Evolutionary conservation across 2,888 invertebrate genomes (phyloP).

Genomic region (Eristalis tenax): DNA sequence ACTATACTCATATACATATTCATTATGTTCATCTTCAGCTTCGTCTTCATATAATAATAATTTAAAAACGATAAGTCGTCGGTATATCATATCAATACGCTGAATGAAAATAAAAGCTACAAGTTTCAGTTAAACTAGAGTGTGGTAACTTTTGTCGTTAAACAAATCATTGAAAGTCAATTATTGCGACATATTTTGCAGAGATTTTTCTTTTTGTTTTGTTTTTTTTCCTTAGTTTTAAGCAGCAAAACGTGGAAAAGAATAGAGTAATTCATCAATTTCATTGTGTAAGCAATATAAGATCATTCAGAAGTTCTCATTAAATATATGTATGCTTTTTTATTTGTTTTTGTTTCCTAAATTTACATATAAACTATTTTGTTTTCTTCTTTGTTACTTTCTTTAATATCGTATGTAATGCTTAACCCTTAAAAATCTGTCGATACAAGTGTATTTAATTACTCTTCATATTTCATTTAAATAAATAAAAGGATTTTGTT

Average conservation of each 20-base stretch:
- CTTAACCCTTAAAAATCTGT: slow-evolving; percentile 46
- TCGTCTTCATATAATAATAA: slow-evolving; percentile 37
- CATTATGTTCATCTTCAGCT: slow-evolving; percentile 23
- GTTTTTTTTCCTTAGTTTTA: not conserved
- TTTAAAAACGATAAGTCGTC: slow-evolving; percentile 52
- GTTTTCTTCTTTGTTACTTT: slow-evolving; percentile 20
- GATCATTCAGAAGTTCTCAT: slow-evolving; percentile 33
- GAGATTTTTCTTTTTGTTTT: slow-evolving; percentile 20
- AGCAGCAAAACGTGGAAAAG: slow-evolving; percentile 37
- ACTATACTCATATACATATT: slow-evolving; percentile 62
- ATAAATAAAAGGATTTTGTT: slow-evolving; percentile 16
- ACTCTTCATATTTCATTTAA: slow-evolving; percentile 38
- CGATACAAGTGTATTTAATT: slow-evolving; percentile 42
- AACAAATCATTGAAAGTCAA: slow-evolving; percentile 24
- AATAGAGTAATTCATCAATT: slow-evolving; percentile 24
- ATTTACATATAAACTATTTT: slow-evolving; percentile 52
- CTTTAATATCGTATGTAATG: slow-evolving; percentile 60
- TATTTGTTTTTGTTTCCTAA: slow-evolving; percentile 35
- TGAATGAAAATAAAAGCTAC: slow-evolving; percentile 49
- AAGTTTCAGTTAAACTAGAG: slow-evolving; percentile 56
- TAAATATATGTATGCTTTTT: slow-evolving; percentile 1
- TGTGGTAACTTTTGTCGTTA: slow-evolving; percentile 17
- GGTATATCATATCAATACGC: slow-evolving; percentile 9
- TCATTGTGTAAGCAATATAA: slow-evolving; percentile 41
- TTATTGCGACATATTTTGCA: slow-evolving; percentile 55